Conservation (phyloP, 2,888 invertebrate species). For the Ochropleura plecta region DNA sequence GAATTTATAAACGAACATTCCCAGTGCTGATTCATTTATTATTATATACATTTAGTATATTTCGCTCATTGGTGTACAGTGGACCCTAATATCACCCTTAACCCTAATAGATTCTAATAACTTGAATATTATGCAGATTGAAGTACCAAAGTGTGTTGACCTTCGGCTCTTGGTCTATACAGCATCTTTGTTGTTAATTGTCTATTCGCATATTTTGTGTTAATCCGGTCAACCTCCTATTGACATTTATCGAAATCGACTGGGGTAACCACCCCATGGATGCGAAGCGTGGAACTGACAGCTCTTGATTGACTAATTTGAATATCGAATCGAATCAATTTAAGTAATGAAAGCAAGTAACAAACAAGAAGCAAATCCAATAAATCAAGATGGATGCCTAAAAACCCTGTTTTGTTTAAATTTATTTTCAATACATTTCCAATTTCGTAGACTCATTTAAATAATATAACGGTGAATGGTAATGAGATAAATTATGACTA, state of each 20-base stretch:
- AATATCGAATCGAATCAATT: slow-evolving; percentile 49
- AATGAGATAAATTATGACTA: slow-evolving; percentile 25
- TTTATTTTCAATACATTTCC: slow-evolving; percentile 43
- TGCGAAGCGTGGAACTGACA: slow-evolving; percentile 30
- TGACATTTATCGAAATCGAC: slow-evolving; percentile 6
- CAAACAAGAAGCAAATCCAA: slow-evolving; percentile 31
- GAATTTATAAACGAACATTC: slow-evolving; percentile 7
- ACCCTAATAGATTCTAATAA: slow-evolving; percentile 12
- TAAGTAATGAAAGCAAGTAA: slow-evolving; percentile 47
- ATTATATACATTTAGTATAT: background rate
- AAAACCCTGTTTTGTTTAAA: slow-evolving; percentile 24
- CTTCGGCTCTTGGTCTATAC: slow-evolving; percentile 17
- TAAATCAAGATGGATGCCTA: slow-evolving; percentile 33
- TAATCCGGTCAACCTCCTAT: slow-evolving; percentile 19
- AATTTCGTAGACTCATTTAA: slow-evolving; percentile 37
- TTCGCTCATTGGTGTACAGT: background rate
- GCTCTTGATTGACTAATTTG: slow-evolving; percentile 41
- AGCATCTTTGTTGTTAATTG: slow-evolving; percentile 23
- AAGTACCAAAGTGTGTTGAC: background rate
- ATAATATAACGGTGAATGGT: slow-evolving; percentile 34
- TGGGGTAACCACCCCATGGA: slow-evolving; percentile 5
- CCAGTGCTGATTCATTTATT: background rate
- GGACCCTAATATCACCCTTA: background rate
- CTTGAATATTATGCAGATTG: slow-evolving; percentile 9
- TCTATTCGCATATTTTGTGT: slow-evolving; percentile 32